Base-by-base conservation (phyloP, 1,140 invertebrate species). In the Melanaphis sacchari region DNA sequence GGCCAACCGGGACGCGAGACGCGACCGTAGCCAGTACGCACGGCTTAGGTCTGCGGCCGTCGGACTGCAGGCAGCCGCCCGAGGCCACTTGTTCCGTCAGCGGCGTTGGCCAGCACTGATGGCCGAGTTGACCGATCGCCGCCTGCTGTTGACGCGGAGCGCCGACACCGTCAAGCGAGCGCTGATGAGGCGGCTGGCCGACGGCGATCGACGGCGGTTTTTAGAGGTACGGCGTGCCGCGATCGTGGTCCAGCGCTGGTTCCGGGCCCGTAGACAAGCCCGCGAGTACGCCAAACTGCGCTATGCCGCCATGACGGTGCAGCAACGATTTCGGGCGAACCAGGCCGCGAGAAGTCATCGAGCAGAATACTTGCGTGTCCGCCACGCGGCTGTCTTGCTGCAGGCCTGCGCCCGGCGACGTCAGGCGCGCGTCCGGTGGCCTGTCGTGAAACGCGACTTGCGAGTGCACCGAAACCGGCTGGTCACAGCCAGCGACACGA, bases 191-290 rank as follows among this genome's bases (percentile, higher is more conserved):
- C 31, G 95, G 40, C 31, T 93, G 66, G 95, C 94, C 94, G 94
- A 94, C 8, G 89, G 94, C 93, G 93, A 94, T 24, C 95, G 94
- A 93, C 49, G 66, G n/a, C 38, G 89, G 11, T 96, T 94, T 90
- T 46, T 95, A 31, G 81, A n/a, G 66, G 93, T 96, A 22, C 94
- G 94, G 94, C 91, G 94, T 21, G 96, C 96, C 6, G 96, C 96
- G 2, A 96, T 94, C 46, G 94, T 94, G 31, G 96, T 97, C 43
- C 96, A 97, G 94, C 94, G 94, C 94, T 95, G 95, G 95, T 96
- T 95, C 95, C 95, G 95, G 40, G 94, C 91, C 94, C 26, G 66
- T 52, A 31, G 7, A 6, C 26, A 41, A 8, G 91, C 87, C 88
- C 94, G 49, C 93, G n/a, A 40, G 94, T 94, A 84, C 93, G 94